Conservation (phyloP, 2,113 vertebrate genomes). For the Spilogale gracilis region DNA sequence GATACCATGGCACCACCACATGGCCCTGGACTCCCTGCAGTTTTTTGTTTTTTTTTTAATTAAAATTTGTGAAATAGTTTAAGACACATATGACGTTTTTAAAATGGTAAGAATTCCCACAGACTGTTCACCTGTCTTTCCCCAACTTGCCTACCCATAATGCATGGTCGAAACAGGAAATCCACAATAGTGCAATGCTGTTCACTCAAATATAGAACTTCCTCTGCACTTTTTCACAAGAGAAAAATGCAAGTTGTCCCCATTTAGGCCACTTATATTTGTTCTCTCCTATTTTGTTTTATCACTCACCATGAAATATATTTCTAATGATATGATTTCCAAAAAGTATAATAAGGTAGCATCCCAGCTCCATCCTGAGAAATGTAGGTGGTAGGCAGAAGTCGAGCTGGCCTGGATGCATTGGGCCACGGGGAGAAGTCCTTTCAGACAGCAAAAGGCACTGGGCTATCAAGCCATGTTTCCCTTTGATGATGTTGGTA, state of each 20-base stretch:
- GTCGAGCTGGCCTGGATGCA: not conserved
- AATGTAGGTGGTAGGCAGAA: not conserved
- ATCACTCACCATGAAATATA: not conserved
- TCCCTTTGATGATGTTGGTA: not conserved
- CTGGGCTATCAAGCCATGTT: rapidly evolving
- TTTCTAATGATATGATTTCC: constrained; percentile 36
- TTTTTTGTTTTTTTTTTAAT: not conserved
- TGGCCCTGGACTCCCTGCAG: not conserved
- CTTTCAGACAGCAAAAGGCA: not conserved
- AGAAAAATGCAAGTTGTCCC: constrained; percentile 1
- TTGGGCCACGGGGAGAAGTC: not conserved
- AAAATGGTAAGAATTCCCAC: not conserved
- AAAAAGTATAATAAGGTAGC: not conserved
- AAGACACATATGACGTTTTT: not conserved
- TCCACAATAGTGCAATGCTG: too few species aligned
- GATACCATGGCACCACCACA: not conserved
- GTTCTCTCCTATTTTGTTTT: not conserved
- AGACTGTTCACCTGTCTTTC: not conserved
- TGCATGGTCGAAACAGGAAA: not conserved
- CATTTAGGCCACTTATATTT: not conserved
- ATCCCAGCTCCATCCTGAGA: not conserved
- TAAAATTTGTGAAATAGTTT: not conserved
- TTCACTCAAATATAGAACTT: not conserved
- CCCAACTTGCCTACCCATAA: not conserved
- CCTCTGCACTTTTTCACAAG: not conserved